phyloP scores from a whole-genome alignment of 2,888 invertebrate genomes.

The Acanthosepion pharaonis region DNA sequence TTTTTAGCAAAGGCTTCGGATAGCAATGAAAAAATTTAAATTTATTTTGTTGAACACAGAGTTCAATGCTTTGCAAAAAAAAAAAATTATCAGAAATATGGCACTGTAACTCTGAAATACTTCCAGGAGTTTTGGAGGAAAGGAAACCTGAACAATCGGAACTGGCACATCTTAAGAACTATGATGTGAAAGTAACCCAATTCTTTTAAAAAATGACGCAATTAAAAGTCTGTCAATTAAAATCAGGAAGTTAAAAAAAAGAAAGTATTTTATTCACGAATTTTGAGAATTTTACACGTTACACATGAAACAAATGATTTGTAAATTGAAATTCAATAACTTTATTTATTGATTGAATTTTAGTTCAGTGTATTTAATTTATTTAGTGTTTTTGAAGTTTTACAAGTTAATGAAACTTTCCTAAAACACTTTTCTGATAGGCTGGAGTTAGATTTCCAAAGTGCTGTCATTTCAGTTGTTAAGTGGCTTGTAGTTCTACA shows the following conservation, averaged over 20 bases:
- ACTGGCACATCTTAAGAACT: conserved; percentile 2
- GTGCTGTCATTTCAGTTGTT: not conserved
- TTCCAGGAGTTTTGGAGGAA: not conserved
- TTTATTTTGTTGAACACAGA: not conserved
- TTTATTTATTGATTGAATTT: conserved; percentile 20
- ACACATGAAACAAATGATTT: not conserved
- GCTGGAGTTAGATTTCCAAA: not conserved
- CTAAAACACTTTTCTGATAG: conserved; percentile 12
- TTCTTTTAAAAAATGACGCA: not conserved
- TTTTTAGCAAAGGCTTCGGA: not conserved
- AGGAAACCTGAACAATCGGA: not conserved
- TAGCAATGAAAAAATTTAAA: not conserved
- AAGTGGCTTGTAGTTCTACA: not conserved
- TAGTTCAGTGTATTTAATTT: not conserved
- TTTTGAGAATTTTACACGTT: conserved; percentile 20
- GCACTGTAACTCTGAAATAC: not conserved
- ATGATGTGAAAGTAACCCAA: not conserved
- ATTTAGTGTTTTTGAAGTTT: not conserved
- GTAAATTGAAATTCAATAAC: not conserved
- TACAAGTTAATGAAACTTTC: not conserved
- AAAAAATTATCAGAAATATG: not conserved
- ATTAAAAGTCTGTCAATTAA: conserved; percentile 2
- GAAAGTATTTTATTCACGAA: not conserved
- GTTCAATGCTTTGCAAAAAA: not conserved
- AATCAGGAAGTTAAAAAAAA: not conserved